Base-by-base conservation (phyloP, 1,140 invertebrate species). In the Campoletis sonorensis region DNA sequence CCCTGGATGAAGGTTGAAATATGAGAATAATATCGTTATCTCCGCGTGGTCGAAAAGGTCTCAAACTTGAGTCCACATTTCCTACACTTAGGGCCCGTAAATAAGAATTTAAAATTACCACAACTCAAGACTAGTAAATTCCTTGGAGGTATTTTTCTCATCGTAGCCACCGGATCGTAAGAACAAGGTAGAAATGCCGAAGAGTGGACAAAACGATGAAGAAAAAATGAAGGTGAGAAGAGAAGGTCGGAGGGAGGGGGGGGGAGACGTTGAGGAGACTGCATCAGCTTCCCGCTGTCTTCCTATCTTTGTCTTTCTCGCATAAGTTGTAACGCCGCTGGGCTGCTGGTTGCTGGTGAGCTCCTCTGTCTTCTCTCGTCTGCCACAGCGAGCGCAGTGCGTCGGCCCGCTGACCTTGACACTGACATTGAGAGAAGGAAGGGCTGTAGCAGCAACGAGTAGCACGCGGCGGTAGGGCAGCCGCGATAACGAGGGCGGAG, bases 391-490 rank as follows among this genome's bases (percentile, higher is more conserved):
- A 75, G 81, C 67, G 68, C 86, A 84, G 86, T 90, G 88, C 89
- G 87, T 88, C 90, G 88, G 86, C 87, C 90, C 84, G 87, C 86
- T 89, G 90, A 91, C 91, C 91, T 92, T 92, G 91, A 92, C 91
- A 92, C 88, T 92, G 91, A 91, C 91, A 91, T 91, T 91, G 90
- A 84, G 86, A 83, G 80, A 82, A 83, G 81, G 76, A 81, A 86
- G 82, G 40, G 58, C 37, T 77, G 68, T 26, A 40, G 61, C 67
- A 40, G 72, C 45, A 18, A 49, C 40, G 26, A 45, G 61, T 10
- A 45, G 71, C 23, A 27, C 71, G 30, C 54, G 79, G 16, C 79
- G 51, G 80, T 79, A 79, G 76, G 76, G 76, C 76, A 61, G 49
- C 49, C 27, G 73, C 73, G 76, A 64, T 78, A 75, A 45, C 64